A percentile compares a stretch with the other conserved stretches of the same genome.
These are phyloP conservation scores for Yoshiicerus persimilis DNA, from an alignment of 1,140 invertebrate species.

Conservation along the genomic window DNA sequence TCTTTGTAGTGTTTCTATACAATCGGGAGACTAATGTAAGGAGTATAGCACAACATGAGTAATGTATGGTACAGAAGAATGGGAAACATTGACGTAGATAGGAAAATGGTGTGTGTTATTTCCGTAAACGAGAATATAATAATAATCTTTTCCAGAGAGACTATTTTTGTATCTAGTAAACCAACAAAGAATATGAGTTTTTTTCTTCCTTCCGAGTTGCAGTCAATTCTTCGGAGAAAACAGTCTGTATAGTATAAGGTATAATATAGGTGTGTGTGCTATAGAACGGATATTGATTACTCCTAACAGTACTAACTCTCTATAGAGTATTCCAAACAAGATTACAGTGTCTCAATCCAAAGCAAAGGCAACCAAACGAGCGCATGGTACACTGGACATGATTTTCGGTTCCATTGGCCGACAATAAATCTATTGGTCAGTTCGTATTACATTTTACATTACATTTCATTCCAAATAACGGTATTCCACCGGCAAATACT, in stretches of 20 bases:
- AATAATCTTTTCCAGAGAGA: neutral
- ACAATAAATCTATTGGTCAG: neutral
- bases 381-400: neutral
- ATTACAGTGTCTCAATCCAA: neutral
- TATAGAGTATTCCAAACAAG: neutral
- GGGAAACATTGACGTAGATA: neutral
- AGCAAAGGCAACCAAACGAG: too few species aligned
- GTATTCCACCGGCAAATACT: neutral
- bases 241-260: neutral
- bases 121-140: neutral
- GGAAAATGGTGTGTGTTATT: neutral
- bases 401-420: neutral
- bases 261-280: neutral
- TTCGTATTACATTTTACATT: constrained; percentile 1
- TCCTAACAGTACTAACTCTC: neutral
- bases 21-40: neutral
- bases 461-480: neutral
- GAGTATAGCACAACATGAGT: neutral
- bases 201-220: neutral
- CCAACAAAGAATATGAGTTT: neutral
- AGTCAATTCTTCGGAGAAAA: neutral
- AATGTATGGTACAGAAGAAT: neutral
- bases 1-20: neutral
- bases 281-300: neutral
- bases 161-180: neutral